Base-by-base conservation (phyloP, 2,888 invertebrate genomes). In the Athetis lepigone region DNA sequence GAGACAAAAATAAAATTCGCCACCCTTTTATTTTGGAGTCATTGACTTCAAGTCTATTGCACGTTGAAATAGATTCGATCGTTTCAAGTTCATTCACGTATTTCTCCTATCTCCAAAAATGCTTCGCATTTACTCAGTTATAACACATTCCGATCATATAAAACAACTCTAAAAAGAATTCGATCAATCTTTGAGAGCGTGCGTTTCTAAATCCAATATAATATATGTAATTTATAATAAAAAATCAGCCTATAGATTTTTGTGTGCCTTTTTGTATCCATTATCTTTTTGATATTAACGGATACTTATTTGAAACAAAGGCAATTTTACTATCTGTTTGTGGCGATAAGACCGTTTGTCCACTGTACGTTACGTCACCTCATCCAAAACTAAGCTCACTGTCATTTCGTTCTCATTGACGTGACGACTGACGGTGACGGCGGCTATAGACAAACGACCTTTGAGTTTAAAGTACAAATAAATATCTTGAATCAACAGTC, bases 61-160 rank as follows among this genome's bases (percentile, higher is more conserved):
- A 43, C 43, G 50, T 42, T 29, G 21, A 43, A 50, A 71, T 70
- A 69, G 52, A 74, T 71, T 62, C 52, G 43, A 46, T 60, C 42
- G 13, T 60, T 66, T 21, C 8, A 46, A 75, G 37, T 71, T 75
- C 39, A 39, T 55, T 43, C 71, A 75, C 71, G 62, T 75, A 67
- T 45, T 58, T 43, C 19, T 27, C n/a, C 40, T 55, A 25, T 56
- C 58, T 52, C 51, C 33, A 43, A 62, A 72, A 70, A 58, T 70
- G 47, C 39, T 39, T 49, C 18, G 36, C 37, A 56, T 74, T 75
- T 54, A 55, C 21, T 37, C 36, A 58, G 46, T 27, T 59, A 6
- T 47, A 67, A 55, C 57, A 56, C 47, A 58, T 65, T 73, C 39
- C 11, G 2, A 50, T 57, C 27, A 29, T 36, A 56, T 55, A 65